Evolutionary conservation across 1,140 invertebrate species (phyloP).

Genomic region (Sesamia nonagrioides): DNA sequence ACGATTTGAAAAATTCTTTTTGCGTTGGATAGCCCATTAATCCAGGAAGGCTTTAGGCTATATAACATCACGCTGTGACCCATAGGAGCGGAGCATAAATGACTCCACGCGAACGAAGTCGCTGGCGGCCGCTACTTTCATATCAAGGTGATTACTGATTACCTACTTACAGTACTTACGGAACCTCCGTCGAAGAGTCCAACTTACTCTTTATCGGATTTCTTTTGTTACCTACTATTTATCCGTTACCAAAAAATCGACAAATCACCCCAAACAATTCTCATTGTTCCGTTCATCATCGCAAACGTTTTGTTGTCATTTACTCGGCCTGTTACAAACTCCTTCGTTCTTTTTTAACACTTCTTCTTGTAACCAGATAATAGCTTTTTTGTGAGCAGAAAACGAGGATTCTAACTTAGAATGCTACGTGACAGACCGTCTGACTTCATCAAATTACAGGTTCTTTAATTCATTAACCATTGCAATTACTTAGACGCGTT

Average conservation of each 20-base stretch:
- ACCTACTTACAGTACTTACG: no score
- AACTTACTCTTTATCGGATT: no score
- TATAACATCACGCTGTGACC: no score
- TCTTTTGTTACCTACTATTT: no score
- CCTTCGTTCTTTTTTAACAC: not conserved
- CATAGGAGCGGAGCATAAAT: no score
- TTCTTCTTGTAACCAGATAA: constrained; percentile 26
- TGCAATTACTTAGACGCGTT: not conserved
- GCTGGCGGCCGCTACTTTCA: no score
- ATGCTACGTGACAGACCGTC: constrained; percentile 32
- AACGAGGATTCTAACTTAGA: constrained; percentile 10
- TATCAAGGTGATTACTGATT: no score
- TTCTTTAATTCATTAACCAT: constrained; percentile 29
- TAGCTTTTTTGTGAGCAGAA: constrained; percentile 39
- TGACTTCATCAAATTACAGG: constrained; percentile 25
- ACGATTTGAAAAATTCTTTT: no score
- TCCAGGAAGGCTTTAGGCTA: no score
- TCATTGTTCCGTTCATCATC: constrained; percentile 11
- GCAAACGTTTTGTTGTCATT: constrained; percentile 19
- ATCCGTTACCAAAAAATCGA: not conserved
- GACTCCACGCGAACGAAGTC: no score
- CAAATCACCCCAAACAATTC: constrained; percentile 16
- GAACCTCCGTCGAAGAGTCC: no score
- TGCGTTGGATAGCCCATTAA: no score
- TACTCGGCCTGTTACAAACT: not conserved